Evolutionary conservation across 2,888 invertebrate genomes (phyloP), one percentile per base, ranked within the genome.

Genomic region (Cryptocephalus primarius): DNA sequence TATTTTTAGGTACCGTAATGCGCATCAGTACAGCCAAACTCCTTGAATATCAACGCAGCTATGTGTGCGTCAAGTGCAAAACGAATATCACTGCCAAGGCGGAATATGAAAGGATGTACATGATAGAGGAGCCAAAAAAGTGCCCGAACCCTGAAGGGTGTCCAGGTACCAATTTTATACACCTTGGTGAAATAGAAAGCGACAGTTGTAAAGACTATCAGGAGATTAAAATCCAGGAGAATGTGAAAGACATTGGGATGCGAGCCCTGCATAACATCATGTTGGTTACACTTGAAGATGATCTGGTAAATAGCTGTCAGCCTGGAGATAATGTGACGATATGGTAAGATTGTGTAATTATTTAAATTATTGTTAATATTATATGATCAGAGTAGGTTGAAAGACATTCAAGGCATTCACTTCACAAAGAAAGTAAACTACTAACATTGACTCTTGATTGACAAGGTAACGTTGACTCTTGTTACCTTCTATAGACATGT

Each of bases 311-410:
- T 67, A 72, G 72, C 51, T 90, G 90, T 65, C 88, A 88, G 68
- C 90, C 92, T 44, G 93, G 93, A 1, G 91, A 93, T 74, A 86
- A 88, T 73, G 79, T 92, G 11, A 79, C 82, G 52, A 78, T 92
- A 52, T 85, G 86, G 91, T 90, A 71, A 65, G 67, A 22, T 22
- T 22, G 2, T 22, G 6, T 22, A 22, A 22, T 22, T 22, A 22
- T 22, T 22, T 22, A 22, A 22, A 22, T 22, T 22, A 22, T 6
- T 22, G n/a, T n/a, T n/a, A n/a, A n/a, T n/a, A n/a, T n/a, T n/a
- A n/a, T n/a, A n/a, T n/a, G n/a, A n/a, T n/a, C n/a, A n/a, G n/a
- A n/a, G n/a, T n/a, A n/a, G n/a, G n/a, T n/a, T n/a, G n/a, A n/a
- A n/a, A n/a, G n/a, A n/a, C n/a, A n/a, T n/a, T n/a, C n/a, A n/a